Percentiles rank a stretch among this genome's conserved stretches.
Evolutionary conservation across 2,888 invertebrate genomes (phyloP).

Genomic region (Sinhomidia bicolor): DNA sequence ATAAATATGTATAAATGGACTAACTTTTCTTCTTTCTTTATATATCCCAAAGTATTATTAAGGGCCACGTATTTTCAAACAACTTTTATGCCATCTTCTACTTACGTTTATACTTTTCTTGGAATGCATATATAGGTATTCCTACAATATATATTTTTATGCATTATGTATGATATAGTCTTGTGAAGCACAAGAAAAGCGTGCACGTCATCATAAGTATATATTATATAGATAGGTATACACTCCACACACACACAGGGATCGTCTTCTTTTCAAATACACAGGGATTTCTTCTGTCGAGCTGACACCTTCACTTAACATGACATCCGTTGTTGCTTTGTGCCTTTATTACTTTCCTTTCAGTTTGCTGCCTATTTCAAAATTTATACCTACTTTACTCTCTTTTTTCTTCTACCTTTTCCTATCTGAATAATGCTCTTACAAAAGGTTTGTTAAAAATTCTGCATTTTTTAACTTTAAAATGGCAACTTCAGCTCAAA

Average conservation of each 20-base stretch:
- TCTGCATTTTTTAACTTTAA: too few relatives aligned
- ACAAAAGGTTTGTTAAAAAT: neutral
- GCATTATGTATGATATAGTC: neutral
- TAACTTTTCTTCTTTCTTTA: neutral
- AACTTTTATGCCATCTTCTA: conserved; percentile 27
- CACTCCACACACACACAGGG: neutral
- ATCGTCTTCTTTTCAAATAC: conserved; percentile 36
- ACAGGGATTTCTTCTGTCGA: conserved; percentile 63
- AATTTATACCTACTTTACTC: neutral
- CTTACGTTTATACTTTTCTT: neutral
- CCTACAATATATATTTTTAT: neutral
- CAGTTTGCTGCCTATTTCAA: neutral
- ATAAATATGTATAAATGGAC: neutral
- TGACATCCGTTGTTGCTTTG: conserved; percentile 60
- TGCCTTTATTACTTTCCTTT: conserved; percentile 40
- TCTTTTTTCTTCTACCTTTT: neutral
- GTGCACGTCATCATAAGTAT: conserved; percentile 17
- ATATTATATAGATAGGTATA: too few relatives aligned
- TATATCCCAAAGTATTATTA: conserved; percentile 14
- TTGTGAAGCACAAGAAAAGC: neutral
- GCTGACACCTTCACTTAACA: conserved; percentile 65
- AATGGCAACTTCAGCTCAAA: too few relatives aligned
- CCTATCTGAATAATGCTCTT: neutral
- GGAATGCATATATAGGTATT: neutral
- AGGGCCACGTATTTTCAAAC: conserved; percentile 10